These are phyloP conservation scores for Tetheella fluctuosa DNA, from an alignment of 2,888 invertebrate genomes.

Conservation along the genomic window DNA sequence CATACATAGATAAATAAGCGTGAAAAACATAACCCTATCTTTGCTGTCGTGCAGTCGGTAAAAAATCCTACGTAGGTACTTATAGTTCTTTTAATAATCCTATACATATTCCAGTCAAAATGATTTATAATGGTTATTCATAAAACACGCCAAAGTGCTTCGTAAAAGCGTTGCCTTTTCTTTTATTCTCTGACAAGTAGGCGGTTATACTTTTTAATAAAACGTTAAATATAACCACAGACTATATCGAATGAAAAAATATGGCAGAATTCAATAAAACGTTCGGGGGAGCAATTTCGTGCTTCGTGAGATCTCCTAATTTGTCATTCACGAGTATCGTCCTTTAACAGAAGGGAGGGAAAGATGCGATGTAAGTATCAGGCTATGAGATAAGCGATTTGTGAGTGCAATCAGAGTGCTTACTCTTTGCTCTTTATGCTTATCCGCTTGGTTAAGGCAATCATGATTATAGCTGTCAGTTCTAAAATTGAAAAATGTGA, in stretches of 20 bases:
- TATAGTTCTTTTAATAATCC: not conserved
- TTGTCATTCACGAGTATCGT: constrained; percentile 73
- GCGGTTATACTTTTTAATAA: constrained; percentile 18
- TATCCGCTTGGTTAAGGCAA: no score
- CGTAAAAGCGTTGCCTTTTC: constrained; percentile 11
- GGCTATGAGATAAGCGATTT: constrained; percentile 38
- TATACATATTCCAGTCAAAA: not conserved
- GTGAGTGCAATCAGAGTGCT: no score
- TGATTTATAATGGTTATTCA: not conserved
- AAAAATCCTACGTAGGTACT: not conserved
- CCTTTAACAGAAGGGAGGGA: constrained; percentile 50
- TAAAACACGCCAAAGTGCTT: constrained; percentile 5
- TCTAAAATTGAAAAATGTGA: no score
- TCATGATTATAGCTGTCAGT: no score
- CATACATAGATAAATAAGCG: no score
- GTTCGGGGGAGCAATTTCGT: constrained; percentile 58
- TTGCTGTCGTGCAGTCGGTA: no score
- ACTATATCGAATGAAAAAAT: constrained; percentile 37
- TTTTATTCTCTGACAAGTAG: constrained; percentile 8
- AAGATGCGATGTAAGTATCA: constrained; percentile 42
- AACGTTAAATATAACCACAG: constrained; percentile 28
- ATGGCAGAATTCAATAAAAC: constrained; percentile 61
- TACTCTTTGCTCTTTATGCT: no score
- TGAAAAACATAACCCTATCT: no score
- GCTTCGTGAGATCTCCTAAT: constrained; percentile 65